Evolutionary conservation across 1,140 invertebrate genomes (phyloP), one percentile per base, ranked within the genome.

Genomic region (Triops cancriformis): DNA sequence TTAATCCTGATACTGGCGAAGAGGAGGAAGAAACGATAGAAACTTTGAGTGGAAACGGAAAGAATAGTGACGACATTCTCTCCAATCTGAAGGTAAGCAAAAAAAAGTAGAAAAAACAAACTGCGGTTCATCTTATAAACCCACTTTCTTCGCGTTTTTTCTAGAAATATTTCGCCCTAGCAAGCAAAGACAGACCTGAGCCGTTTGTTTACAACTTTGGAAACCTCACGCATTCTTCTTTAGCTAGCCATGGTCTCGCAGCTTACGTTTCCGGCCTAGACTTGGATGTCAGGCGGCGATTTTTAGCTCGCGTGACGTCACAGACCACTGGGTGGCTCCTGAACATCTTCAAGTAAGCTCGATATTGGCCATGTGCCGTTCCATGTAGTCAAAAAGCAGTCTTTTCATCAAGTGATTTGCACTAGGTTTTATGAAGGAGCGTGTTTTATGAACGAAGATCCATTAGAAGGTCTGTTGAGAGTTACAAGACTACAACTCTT

Each of bases 401-500:
- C 2, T 37, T 37, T 37, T 37, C 31, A 37, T 37, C 31, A 7
- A 37, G 31, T 37, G 31, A 37, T 37, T 37, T 37, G 7, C 31
- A 7, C 23, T 80, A 89, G 88, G 82, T 88, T 88, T 82, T 83
- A 85, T 43, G 91, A 93, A 81, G 90, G 90, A 75, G 88, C 89
- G 75, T 89, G 91, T 1, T 91, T 89, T 80, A 93, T 92, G 82
- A 91, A 94, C 83, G 91, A 94, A 80, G 92, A 94, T 80, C 88
- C 90, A 45, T 82, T 90, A 26, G 92, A 94, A 81, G 92, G 93
- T 18, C 83, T 94, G 12, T 90, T 95, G 0, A 85, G 90, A 79
- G 88, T 95, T 4, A 91, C 92, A 12, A 86, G 91, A 78, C 88
- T 94, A 85, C 88, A 93, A 76, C 82, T 96, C 7, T 91, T 94